These are phyloP conservation scores for Magallana nippona DNA, from an alignment of 2,888 invertebrate species.

Conservation along the genomic window DNA sequence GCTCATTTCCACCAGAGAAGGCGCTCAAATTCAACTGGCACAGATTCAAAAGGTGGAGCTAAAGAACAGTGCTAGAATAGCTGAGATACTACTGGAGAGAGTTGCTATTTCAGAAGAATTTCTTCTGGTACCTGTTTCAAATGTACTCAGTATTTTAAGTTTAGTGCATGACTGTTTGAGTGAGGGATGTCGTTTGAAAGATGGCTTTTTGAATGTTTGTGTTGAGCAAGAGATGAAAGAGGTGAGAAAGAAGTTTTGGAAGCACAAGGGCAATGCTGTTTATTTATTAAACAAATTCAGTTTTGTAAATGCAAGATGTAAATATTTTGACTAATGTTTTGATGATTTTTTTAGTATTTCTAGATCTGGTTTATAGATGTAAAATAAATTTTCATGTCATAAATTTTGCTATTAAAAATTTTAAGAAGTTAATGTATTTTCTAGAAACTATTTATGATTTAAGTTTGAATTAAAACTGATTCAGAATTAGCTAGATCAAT, in stretches of 20 bases:
- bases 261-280: not conserved
- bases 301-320: not conserved
- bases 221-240: conserved; percentile 30
- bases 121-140: not conserved
- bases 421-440: no score
- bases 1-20: not conserved
- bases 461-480: no score
- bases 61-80: not conserved
- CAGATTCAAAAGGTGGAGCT: not conserved
- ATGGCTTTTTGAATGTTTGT: not conserved
- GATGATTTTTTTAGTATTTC: no score
- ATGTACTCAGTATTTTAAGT: not conserved
- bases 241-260: conserved; percentile 16
- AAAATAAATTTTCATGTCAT: no score
- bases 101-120: not conserved
- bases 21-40: not conserved
- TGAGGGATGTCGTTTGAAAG: conserved; percentile 21
- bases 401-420: no score
- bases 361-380: no score
- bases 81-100: not conserved
- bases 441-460: no score
- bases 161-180: conserved; percentile 31
- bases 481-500: no score
- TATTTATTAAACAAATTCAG: conserved; percentile 11
- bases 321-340: no score